phyloP scores from a whole-genome alignment of 2,797 vertebrate species.

The Tapirus indicus region DNA sequence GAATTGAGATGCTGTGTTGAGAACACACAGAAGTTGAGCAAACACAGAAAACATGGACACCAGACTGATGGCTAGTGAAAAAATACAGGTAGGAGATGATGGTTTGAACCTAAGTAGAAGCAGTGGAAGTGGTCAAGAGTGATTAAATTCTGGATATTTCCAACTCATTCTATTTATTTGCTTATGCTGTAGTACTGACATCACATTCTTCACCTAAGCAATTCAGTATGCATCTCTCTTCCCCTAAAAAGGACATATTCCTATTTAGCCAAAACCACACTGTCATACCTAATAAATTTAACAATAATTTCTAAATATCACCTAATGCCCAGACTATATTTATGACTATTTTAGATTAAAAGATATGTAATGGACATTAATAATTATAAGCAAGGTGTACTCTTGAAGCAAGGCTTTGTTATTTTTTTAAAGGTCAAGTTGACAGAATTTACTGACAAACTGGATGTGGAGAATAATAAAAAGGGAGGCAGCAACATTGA shows the following conservation, averaged over 20 bases:
- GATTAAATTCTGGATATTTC: neutral
- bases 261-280: neutral
- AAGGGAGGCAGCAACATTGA: neutral
- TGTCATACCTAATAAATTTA: neutral
- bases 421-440: conserved; percentile 4
- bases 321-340: neutral
- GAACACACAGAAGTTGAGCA: neutral
- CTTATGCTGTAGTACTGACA: neutral
- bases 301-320: neutral
- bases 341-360: neutral
- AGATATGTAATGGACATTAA: neutral
- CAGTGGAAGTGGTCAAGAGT: neutral
- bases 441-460: neutral
- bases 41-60: neutral
- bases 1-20: neutral
- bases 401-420: neutral
- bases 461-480: neutral
- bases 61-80: neutral
- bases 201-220: neutral
- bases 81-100: neutral
- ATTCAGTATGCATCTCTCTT: neutral
- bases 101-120: neutral
- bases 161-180: neutral
- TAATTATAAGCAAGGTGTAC: neutral
- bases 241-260: neutral